Evolutionary conservation across 2,888 invertebrate genomes (phyloP).

Genomic region (Catocala nupta): DNA sequence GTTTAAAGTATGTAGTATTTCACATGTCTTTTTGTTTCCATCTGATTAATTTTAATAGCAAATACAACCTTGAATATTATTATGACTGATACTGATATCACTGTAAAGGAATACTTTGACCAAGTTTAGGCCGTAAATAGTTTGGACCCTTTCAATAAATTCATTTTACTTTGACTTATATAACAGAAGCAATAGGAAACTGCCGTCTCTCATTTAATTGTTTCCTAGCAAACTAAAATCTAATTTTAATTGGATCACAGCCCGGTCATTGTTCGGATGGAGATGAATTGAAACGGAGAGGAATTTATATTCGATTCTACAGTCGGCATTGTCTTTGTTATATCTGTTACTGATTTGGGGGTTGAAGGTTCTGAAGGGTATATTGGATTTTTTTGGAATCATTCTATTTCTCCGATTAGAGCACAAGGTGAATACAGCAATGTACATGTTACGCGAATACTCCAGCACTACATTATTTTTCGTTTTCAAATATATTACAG

Average conservation of each 20-base stretch:
- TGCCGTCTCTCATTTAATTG: conserved; percentile 59
- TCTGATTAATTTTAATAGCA: background rate
- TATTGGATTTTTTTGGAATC: conserved; percentile 19
- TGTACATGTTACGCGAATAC: background rate
- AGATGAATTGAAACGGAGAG: conserved; percentile 53
- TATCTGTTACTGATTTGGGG: conserved; percentile 40
- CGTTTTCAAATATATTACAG: background rate
- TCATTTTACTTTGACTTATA: conserved; percentile 43
- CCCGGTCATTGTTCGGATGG: conserved; percentile 56
- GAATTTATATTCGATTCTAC: conserved; percentile 48
- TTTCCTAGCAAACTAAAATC: conserved; percentile 59
- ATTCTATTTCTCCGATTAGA: conserved; percentile 31
- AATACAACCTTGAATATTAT: background rate
- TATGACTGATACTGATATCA: conserved; percentile 15
- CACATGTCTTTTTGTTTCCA: background rate
- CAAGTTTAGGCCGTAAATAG: conserved; percentile 33
- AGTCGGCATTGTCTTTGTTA: conserved; percentile 46
- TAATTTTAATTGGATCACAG: conserved; percentile 61
- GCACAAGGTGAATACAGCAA: conserved; percentile 17
- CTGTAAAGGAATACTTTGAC: conserved; percentile 16
- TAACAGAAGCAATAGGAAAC: conserved; percentile 45
- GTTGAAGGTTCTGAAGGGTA: conserved; percentile 20
- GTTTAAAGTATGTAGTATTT: too few species aligned
- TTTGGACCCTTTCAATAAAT: conserved; percentile 36
- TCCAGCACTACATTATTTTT: too few species aligned